phyloP scores from a whole-genome alignment of 2,888 invertebrate genomes.

The Agelastica alni region DNA sequence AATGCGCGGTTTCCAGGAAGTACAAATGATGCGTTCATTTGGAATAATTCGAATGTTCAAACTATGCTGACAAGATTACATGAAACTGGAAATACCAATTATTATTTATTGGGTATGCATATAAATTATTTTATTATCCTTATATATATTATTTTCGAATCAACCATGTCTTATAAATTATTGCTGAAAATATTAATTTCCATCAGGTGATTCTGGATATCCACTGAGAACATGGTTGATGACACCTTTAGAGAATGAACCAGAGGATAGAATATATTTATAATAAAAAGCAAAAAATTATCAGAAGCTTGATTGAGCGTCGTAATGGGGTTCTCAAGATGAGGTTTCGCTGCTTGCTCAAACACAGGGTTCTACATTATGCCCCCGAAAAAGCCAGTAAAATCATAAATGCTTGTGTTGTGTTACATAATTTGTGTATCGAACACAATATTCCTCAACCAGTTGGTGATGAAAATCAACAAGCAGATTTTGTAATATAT shows the following conservation, averaged over 20 bases:
- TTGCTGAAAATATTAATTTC: not conserved
- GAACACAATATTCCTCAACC: slow-evolving; percentile 17
- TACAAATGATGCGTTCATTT: slow-evolving; percentile 20
- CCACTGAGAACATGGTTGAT: slow-evolving; percentile 15
- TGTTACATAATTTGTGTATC: slow-evolving; percentile 26
- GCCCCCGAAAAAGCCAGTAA: slow-evolving; percentile 15
- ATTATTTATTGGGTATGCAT: slow-evolving; percentile 3
- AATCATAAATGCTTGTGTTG: slow-evolving; percentile 24
- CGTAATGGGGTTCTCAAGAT: slow-evolving; percentile 23
- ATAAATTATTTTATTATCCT: too few relatives aligned
- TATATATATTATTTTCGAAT: too few relatives aligned
- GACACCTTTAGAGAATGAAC: slow-evolving; percentile 7
- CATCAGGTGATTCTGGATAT: slow-evolving; percentile 14
- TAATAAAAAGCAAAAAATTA: slow-evolving; percentile 16
- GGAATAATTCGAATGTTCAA: slow-evolving; percentile 6
- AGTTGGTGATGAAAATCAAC: slow-evolving; percentile 11
- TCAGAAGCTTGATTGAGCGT: slow-evolving; percentile 20
- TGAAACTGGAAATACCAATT: slow-evolving; percentile 3
- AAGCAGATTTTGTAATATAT: slow-evolving; percentile 11
- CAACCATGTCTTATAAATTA: too few relatives aligned
- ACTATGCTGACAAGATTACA: not conserved
- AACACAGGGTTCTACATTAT: slow-evolving; percentile 24
- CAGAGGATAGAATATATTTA: slow-evolving; percentile 18
- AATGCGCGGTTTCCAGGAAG: slow-evolving; percentile 24
- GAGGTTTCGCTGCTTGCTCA: slow-evolving; percentile 25